Evolutionary conservation across 2,888 invertebrate species (phyloP).

Genomic region (Trachelus iudaicus): DNA sequence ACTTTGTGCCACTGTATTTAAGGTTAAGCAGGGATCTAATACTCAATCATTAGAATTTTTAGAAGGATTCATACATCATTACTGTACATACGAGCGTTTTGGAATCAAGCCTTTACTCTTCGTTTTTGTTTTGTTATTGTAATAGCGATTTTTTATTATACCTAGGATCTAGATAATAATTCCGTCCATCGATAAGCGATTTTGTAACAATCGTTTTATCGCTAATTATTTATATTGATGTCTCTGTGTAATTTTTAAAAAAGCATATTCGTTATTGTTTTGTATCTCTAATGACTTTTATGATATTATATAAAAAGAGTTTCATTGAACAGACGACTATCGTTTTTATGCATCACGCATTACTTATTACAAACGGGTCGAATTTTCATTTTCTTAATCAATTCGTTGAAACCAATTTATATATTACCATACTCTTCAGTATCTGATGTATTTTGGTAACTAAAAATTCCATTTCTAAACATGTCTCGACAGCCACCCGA

Average conservation of each 20-base stretch:
- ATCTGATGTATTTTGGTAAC: neutral
- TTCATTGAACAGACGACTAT: neutral
- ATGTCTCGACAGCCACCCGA: neutral
- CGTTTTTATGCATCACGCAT: neutral
- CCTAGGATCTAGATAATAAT: neutral
- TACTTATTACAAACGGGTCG: neutral
- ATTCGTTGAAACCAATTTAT: neutral
- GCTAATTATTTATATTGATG: neutral
- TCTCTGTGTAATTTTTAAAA: neutral
- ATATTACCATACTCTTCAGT: neutral
- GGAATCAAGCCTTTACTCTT: neutral
- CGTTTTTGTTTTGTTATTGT: neutral
- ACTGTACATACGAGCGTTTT: slow-evolving; percentile 1
- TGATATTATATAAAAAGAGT: neutral
- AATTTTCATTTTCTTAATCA: neutral
- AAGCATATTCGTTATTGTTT: neutral
- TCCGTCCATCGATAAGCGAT: neutral
- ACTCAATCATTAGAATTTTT: neutral
- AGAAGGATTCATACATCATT: neutral
- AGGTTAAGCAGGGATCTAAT: neutral
- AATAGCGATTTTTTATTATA: neutral
- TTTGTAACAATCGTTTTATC: neutral
- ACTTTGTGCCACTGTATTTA: slow-evolving; percentile 11
- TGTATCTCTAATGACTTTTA: neutral
- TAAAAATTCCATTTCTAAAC: neutral